Conservation (phyloP, 1,140 invertebrate genomes). For the Thrips palmi region DNA sequence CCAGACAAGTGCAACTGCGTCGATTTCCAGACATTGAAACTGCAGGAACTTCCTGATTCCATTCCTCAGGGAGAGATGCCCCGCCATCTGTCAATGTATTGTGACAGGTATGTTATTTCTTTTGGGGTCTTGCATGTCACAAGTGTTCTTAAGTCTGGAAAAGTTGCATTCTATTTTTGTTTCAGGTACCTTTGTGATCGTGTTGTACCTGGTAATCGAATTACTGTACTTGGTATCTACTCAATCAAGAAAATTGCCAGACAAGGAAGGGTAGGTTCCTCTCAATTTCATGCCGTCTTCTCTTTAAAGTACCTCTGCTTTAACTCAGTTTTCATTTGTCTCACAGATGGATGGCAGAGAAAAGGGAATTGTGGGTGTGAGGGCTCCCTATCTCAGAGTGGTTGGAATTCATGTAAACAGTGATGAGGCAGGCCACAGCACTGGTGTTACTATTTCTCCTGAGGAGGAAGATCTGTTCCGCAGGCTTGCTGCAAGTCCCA, state of each 20-base stretch:
- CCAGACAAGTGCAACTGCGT: conserved; percentile 96
- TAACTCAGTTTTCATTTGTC: too few relatives aligned
- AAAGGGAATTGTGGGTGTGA: conserved; percentile 60
- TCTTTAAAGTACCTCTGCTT: too few relatives aligned
- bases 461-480: conserved; percentile 89
- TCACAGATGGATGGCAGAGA: conserved; percentile 40
- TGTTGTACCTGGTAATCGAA: conserved; percentile 90
- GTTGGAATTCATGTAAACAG: conserved; percentile 79
- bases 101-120: conserved; percentile 49
- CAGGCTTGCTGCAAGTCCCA: conserved; percentile 59
- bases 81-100: conserved; percentile 86
- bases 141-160: not conserved
- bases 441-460: conserved; percentile 33
- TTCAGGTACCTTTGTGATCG: conserved; percentile 73
- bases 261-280: conserved; percentile 26
- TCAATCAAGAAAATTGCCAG: conserved; percentile 83
- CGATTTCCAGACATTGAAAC: conserved; percentile 79
- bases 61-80: conserved; percentile 98
- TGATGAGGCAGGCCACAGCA: conserved; percentile 51
- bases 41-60: conserved; percentile 92
- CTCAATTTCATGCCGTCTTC: not conserved
- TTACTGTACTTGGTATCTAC: conserved; percentile 87
- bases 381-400: conserved; percentile 85
- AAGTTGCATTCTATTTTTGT: conserved; percentile 12
- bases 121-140: not conserved